These are phyloP conservation scores for Eulemur mongoz DNA, from an alignment of 2,797 vertebrate genomes.

Conservation along the genomic window DNA sequence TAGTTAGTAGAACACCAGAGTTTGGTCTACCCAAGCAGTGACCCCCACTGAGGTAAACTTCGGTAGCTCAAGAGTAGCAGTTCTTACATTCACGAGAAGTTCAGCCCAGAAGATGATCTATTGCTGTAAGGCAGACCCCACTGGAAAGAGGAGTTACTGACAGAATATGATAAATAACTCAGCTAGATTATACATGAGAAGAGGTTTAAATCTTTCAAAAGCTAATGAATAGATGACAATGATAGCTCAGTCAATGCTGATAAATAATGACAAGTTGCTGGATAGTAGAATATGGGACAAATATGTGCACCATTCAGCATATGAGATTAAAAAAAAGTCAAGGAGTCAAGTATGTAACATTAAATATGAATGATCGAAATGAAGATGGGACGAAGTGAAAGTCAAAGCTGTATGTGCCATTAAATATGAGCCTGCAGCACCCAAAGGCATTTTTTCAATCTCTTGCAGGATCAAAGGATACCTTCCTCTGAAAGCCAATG, in stretches of 20 bases:
- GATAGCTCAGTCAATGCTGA: slow-evolving; percentile 56
- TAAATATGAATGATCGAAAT: slow-evolving; percentile 67
- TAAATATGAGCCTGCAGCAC: background rate
- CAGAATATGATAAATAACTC: slow-evolving; percentile 64
- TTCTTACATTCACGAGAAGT: slow-evolving; percentile 24
- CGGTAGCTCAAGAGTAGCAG: background rate
- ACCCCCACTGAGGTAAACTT: slow-evolving; percentile 22
- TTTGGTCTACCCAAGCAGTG: background rate
- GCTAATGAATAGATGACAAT: slow-evolving; percentile 66
- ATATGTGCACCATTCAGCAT: slow-evolving; percentile 46
- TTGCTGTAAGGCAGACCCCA: slow-evolving; percentile 36
- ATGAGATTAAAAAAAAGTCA: slow-evolving; percentile 10
- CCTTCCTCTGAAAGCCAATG: background rate
- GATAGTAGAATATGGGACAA: slow-evolving; percentile 36
- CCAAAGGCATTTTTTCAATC: background rate
- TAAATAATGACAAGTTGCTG: slow-evolving; percentile 55
- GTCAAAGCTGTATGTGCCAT: background rate
- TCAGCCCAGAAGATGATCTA: slow-evolving; percentile 48
- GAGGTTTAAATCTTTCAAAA: slow-evolving; percentile 60
- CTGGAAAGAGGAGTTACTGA: slow-evolving; percentile 48
- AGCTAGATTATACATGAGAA: slow-evolving; percentile 33
- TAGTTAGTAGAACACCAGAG: background rate
- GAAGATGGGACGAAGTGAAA: slow-evolving; percentile 21
- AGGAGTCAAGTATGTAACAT: slow-evolving; percentile 22
- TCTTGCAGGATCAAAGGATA: slow-evolving; percentile 49